Percentiles rank a stretch among this genome's conserved stretches.
Evolutionary conservation across 2,797 vertebrate species (phyloP).

Genomic region (Parauchenoglanis punctatus): DNA sequence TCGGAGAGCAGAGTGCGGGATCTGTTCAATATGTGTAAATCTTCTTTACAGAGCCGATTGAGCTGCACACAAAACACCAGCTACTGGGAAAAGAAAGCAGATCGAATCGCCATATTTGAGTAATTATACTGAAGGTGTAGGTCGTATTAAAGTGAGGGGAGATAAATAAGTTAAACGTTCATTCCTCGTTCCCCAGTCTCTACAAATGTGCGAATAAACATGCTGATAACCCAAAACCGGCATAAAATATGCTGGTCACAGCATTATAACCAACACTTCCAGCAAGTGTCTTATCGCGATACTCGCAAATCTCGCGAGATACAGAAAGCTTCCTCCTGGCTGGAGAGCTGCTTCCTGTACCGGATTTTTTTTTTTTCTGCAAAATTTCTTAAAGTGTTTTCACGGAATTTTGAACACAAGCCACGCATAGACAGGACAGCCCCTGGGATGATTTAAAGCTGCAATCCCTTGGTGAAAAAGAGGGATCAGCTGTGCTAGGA

Average conservation of each 20-base stretch:
- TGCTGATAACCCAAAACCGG: neutral
- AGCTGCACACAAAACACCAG: neutral
- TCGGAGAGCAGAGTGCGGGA: too few relatives aligned
- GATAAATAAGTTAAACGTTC: neutral
- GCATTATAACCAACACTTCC: neutral
- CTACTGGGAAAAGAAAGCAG: neutral
- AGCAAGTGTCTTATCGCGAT: conserved; percentile 50
- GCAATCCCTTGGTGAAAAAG: neutral
- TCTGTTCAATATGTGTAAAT: too few relatives aligned
- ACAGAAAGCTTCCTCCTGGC: conserved; percentile 64
- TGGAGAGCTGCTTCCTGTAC: conserved; percentile 77
- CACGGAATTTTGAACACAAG: conserved; percentile 21
- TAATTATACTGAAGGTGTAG: neutral
- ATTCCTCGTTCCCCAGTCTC: neutral
- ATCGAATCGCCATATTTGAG: neutral
- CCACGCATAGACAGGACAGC: neutral
- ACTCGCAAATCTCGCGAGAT: conserved; percentile 67
- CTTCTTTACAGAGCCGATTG: neutral
- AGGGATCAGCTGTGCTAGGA: neutral
- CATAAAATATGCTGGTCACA: too few relatives aligned
- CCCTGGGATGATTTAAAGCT: neutral
- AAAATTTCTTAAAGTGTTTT: neutral
- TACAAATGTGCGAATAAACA: neutral
- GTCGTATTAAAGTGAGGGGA: neutral
- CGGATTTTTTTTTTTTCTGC: conserved; percentile 48